These are phyloP conservation scores for Odontamblyopus lacepedii DNA, from an alignment of 2,797 vertebrate genomes.

Conservation along the genomic window DNA sequence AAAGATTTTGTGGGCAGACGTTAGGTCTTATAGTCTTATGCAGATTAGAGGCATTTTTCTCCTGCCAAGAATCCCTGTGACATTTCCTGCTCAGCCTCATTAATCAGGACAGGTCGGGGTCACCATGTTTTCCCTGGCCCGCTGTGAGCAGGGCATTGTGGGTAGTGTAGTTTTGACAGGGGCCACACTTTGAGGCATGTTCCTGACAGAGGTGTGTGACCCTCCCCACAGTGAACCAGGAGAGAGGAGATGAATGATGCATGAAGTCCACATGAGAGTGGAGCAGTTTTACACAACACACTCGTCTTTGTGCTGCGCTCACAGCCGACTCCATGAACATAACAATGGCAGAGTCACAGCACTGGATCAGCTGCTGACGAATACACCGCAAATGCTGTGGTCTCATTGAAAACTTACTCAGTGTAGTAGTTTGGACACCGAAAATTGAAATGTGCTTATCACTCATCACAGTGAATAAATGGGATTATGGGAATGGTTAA, in stretches of 20 bases:
- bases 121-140: slow-evolving; percentile 50
- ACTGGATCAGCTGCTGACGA: too few species aligned
- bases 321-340: too few species aligned
- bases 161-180: slow-evolving; percentile 49
- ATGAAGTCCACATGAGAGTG: slow-evolving; percentile 16
- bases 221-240: slow-evolving; percentile 7
- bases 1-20: too few species aligned
- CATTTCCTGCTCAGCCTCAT: slow-evolving; percentile 43
- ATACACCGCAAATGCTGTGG: too few species aligned
- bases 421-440: too few species aligned
- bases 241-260: slow-evolving; percentile 23
- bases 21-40: too few species aligned
- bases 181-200: slow-evolving; percentile 42
- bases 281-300: neutral
- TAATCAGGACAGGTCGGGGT: slow-evolving; percentile 60
- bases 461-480: too few species aligned
- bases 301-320: too few species aligned
- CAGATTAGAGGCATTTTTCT: slow-evolving; percentile 8
- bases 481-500: too few species aligned
- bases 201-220: slow-evolving; percentile 28
- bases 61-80: slow-evolving; percentile 11
- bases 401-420: too few species aligned
- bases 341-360: too few species aligned
- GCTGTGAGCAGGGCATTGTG: slow-evolving; percentile 45
- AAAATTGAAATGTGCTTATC: too few species aligned